Percentiles rank a stretch among this genome's conserved stretches.
Conservation (phyloP, 2,797 vertebrate genomes). For the Acropternis orthonyx region DNA sequence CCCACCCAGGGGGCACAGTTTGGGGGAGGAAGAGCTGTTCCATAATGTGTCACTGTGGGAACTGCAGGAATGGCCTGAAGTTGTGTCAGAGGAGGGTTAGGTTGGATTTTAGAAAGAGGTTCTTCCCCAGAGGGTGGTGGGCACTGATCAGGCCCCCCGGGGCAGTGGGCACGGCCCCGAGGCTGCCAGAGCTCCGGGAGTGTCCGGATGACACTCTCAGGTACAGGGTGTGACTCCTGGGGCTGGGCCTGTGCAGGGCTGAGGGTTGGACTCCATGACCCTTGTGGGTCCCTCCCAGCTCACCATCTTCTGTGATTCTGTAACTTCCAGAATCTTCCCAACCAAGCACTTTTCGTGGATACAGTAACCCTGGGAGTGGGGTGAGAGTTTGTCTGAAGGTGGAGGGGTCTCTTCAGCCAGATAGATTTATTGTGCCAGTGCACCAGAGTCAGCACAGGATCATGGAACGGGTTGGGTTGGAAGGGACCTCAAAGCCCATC, state of each 20-base stretch:
- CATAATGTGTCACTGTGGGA: background rate
- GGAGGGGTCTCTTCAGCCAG: background rate
- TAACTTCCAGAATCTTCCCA: background rate
- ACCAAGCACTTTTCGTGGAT: background rate
- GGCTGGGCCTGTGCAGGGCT: background rate
- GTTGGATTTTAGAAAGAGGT: background rate
- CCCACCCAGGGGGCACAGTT: background rate
- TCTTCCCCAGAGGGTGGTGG: background rate
- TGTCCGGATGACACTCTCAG: background rate
- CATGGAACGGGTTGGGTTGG: background rate
- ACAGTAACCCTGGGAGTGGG: fast-evolving
- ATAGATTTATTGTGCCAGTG: background rate
- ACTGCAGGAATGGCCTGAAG: background rate
- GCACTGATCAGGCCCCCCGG: background rate
- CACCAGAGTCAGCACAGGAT: background rate
- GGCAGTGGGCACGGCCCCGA: background rate
- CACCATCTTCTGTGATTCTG: background rate
- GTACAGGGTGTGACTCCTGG: background rate
- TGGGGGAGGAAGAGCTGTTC: background rate
- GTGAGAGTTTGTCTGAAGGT: background rate
- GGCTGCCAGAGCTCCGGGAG: background rate
- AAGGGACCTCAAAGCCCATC: background rate
- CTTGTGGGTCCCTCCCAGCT: background rate
- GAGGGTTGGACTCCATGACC: background rate
- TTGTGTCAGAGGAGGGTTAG: background rate